A percentile compares a stretch with the other conserved stretches of the same genome.
These are phyloP conservation scores for Syndactyla subalaris DNA, from an alignment of 2,797 vertebrate genomes.

Conservation along the genomic window DNA sequence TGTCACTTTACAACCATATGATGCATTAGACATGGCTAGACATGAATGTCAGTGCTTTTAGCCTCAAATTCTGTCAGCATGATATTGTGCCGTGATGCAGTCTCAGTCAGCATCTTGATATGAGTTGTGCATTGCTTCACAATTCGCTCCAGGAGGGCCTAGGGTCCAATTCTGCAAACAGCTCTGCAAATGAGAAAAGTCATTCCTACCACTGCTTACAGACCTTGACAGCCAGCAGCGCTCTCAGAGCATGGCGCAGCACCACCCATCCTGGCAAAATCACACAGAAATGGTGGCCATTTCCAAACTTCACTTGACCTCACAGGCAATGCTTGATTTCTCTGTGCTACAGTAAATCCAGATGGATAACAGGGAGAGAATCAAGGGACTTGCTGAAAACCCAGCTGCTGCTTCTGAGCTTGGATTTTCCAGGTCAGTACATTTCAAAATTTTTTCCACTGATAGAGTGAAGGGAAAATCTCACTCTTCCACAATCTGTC, in stretches of 20 bases:
- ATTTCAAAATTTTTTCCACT: neutral
- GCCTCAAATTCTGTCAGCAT: neutral
- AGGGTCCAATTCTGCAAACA: neutral
- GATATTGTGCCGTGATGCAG: neutral
- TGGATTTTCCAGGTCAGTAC: constrained; percentile 42
- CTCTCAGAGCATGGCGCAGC: neutral
- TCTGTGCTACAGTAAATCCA: constrained; percentile 4
- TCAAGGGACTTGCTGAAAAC: constrained; percentile 23
- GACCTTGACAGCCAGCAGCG: neutral
- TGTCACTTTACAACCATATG: constrained; percentile 12
- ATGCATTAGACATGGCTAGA: neutral
- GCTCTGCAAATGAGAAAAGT: constrained; percentile 4
- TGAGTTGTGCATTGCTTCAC: neutral
- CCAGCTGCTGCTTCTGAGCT: neutral
- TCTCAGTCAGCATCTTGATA: constrained; percentile 19
- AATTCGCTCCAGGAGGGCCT: neutral
- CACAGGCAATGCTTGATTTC: neutral
- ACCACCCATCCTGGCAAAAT: neutral
- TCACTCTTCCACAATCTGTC: neutral
- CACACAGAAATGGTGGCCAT: neutral
- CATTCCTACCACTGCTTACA: neutral
- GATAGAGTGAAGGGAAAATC: neutral
- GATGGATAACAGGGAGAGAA: constrained; percentile 16
- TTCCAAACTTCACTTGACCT: neutral
- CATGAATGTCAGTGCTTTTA: constrained; percentile 17